Base-by-base conservation (phyloP, 2,113 vertebrate genomes). In the Microtus richardsoni region DNA sequence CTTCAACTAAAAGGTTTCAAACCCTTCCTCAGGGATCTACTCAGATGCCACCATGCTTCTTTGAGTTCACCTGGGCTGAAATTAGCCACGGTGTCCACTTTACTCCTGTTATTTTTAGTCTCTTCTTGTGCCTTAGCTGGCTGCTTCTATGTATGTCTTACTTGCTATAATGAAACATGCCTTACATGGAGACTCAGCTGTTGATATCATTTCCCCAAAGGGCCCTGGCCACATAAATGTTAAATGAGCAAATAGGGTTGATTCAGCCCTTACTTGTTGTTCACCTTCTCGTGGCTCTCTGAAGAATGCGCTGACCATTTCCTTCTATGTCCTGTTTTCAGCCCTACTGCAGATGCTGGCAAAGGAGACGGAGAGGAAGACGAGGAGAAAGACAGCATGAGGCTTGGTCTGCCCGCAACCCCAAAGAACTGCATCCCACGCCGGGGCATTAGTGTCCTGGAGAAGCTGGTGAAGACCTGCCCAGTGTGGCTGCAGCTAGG, bases 401-500 rank as follows among this genome's bases (percentile, higher is more conserved):
- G 70, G n/a, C 68, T 95, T 22, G 54, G 86, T 77, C 96, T 70
- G 54, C 44, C 94, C 1, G 33, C 2, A 70, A 8, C 91, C n/a
- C 92, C 36, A 2, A 93, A 0, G 91, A 98, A 98, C 39, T 98
- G 97, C 93, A 93, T 98, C 91, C 87, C 91, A 0, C 33, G 24
- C 36, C 97, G 98, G 30, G 98, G 98, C 33, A 98, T 99, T 98
- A 99, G 99, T 80, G 97, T 98, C 54, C 92, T 99, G 41, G 99
- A 99, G 92, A 99, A 98, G 90, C 99, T 99, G 94, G 97, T 99
- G 78, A 99, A 98, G 93, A 99, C 99, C 0, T 98, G 99, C 92
- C 98, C 99, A 0, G 98, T 99, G 86, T 99, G 99, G 99, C 98
- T 99, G 86, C 99, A 99, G 84, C 98, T 99, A 96, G 99, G 98